Conservation (phyloP, 2,888 invertebrate genomes). For the Eilema depressum region DNA sequence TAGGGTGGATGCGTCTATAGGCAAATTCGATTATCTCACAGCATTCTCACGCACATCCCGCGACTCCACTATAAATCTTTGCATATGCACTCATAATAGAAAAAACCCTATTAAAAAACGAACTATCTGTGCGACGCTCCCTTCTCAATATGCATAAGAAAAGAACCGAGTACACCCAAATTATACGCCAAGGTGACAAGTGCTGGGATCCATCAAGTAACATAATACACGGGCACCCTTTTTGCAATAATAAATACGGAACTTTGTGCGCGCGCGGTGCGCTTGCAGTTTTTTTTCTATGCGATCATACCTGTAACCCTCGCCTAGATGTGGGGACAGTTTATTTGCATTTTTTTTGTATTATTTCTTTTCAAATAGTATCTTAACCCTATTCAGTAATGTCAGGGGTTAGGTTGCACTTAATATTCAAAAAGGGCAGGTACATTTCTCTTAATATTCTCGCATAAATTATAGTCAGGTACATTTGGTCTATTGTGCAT, state of each 20-base stretch:
- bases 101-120: slow-evolving; percentile 83
- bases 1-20: slow-evolving; percentile 81
- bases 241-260: slow-evolving; percentile 60
- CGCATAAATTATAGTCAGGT: slow-evolving; percentile 88
- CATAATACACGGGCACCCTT: slow-evolving; percentile 49
- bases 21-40: slow-evolving; percentile 86
- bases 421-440: slow-evolving; percentile 88
- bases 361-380: slow-evolving; percentile 85
- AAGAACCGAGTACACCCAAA: slow-evolving; percentile 80
- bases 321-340: slow-evolving; percentile 81
- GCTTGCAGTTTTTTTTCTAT: slow-evolving; percentile 79
- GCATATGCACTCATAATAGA: slow-evolving; percentile 80
- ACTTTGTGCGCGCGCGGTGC: slow-evolving; percentile 64
- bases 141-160: slow-evolving; percentile 82
- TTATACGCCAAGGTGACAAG: slow-evolving; percentile 85
- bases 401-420: slow-evolving; percentile 88
- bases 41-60: slow-evolving; percentile 86
- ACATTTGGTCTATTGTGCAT: slow-evolving; percentile 84
- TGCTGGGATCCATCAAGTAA: slow-evolving; percentile 72
- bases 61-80: slow-evolving; percentile 83
- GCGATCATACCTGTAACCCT: slow-evolving; percentile 77
- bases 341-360: slow-evolving; percentile 87
- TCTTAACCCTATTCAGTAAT: slow-evolving; percentile 86
- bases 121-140: slow-evolving; percentile 82
- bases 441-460: slow-evolving; percentile 87